These are phyloP conservation scores for Stenopsyche tienmushanensis DNA, from an alignment of 1,140 invertebrate species.

Conservation along the genomic window DNA sequence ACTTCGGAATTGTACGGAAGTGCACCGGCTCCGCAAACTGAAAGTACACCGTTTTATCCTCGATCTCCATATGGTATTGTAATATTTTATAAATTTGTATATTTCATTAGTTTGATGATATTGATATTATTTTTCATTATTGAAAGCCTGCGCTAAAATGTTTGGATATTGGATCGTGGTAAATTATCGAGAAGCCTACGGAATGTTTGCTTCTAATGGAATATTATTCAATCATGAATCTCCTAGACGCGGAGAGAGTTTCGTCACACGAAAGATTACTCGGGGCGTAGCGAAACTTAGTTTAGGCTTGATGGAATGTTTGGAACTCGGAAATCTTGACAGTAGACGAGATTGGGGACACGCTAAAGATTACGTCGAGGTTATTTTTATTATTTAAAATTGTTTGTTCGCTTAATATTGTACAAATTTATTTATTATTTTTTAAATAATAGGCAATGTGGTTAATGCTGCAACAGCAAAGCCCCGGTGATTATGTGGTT, in stretches of 20 bases:
- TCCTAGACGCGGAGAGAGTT: slow-evolving; percentile 95
- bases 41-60: slow-evolving; percentile 98
- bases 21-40: slow-evolving; percentile 95
- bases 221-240: slow-evolving; percentile 99
- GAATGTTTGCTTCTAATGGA: slow-evolving; percentile 98
- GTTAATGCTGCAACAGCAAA: slow-evolving; percentile 96
- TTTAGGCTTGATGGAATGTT: slow-evolving; percentile 79
- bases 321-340: slow-evolving; percentile 96
- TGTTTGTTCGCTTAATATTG: not conserved
- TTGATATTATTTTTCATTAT: slow-evolving; percentile 14
- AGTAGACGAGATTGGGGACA: slow-evolving; percentile 98
- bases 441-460: slow-evolving; percentile 88
- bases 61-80: slow-evolving; percentile 94
- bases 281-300: slow-evolving; percentile 95
- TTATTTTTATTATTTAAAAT: slow-evolving; percentile 45
- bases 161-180: slow-evolving; percentile 99
- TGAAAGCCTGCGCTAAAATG: slow-evolving; percentile 89
- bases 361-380: slow-evolving; percentile 97
- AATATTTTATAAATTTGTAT: no score
- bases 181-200: slow-evolving; percentile 97
- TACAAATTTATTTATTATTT: slow-evolving; percentile 31
- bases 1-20: slow-evolving; percentile 99
- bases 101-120: slow-evolving; percentile 8
- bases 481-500: slow-evolving; percentile 95
- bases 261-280: slow-evolving; percentile 98